A percentile compares a stretch with the other conserved stretches of the same genome.
phyloP scores from a whole-genome alignment of 2,797 vertebrate genomes.

The Streptopelia turtur region DNA sequence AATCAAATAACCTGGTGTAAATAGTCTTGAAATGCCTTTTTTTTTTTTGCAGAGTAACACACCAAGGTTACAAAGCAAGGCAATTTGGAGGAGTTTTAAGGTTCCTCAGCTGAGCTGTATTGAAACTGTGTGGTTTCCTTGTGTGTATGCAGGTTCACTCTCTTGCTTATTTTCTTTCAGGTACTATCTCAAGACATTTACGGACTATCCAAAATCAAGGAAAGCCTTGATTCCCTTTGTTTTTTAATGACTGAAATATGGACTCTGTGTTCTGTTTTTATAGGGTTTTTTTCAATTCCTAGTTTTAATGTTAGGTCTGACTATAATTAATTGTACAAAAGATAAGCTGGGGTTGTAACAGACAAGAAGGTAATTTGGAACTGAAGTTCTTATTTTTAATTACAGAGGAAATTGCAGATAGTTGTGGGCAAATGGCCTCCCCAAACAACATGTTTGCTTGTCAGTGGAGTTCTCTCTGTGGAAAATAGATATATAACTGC shows the following conservation, averaged over 20 bases:
- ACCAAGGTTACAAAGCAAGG: background rate
- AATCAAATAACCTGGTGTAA: background rate
- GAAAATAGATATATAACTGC: background rate
- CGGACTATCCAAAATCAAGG: slow-evolving; percentile 87
- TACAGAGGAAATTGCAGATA: background rate
- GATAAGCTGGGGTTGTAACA: background rate
- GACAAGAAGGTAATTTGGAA: background rate
- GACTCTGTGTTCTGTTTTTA: slow-evolving; percentile 42
- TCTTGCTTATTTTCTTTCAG: slow-evolving; percentile 77
- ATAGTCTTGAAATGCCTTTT: background rate
- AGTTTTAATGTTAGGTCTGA: background rate
- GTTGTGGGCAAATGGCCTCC: background rate
- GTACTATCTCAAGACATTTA: slow-evolving; percentile 88
- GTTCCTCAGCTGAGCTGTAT: background rate
- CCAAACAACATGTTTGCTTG: background rate
- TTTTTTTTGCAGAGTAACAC: background rate
- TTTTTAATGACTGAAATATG: slow-evolving; percentile 78
- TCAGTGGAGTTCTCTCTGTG: background rate
- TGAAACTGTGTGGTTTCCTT: background rate
- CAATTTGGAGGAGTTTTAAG: background rate
- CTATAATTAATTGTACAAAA: background rate
- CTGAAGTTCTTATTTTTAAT: background rate
- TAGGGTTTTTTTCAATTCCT: slow-evolving; percentile 26
- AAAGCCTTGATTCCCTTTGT: slow-evolving; percentile 91
- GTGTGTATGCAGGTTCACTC: background rate